Conservation (phyloP, 2,797 vertebrate genomes). For the Adrianichthys oophorus region DNA sequence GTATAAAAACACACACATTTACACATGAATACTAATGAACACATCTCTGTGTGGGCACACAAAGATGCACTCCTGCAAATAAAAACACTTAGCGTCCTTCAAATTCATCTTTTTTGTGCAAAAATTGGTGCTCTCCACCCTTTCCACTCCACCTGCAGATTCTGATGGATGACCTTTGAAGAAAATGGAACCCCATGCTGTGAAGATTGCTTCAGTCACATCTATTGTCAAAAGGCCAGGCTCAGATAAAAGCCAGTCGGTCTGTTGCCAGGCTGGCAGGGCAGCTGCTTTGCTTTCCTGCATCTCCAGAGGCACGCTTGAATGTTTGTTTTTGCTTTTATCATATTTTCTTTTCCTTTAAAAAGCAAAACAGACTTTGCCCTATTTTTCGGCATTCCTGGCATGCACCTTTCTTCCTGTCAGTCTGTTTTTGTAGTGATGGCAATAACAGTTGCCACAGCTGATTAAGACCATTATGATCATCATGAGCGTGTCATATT, state of each 20-base stretch:
- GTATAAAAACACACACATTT: slow-evolving; percentile 24
- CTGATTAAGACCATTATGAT: slow-evolving; percentile 29
- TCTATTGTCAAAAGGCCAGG: slow-evolving; percentile 65
- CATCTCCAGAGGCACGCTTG: slow-evolving; percentile 47
- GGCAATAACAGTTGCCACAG: slow-evolving; percentile 13
- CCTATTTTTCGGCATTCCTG: slow-evolving; percentile 42
- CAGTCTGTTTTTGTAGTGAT: slow-evolving; percentile 21
- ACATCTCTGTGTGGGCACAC: background rate
- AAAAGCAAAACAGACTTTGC: slow-evolving; percentile 27
- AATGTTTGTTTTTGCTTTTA: slow-evolving; percentile 50
- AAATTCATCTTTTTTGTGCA: slow-evolving; percentile 16
- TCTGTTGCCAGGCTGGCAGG: slow-evolving; percentile 54
- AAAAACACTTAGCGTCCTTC: slow-evolving; percentile 18
- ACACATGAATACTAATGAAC: slow-evolving; percentile 17
- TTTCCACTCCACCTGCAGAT: slow-evolving; percentile 31
- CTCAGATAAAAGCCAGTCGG: slow-evolving; percentile 55
- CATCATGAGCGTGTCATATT: slow-evolving; percentile 4
- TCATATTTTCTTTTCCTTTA: slow-evolving; percentile 11
- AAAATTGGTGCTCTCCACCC: slow-evolving; percentile 9
- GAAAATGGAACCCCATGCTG: slow-evolving; percentile 52
- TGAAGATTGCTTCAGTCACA: slow-evolving; percentile 59
- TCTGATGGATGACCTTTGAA: slow-evolving; percentile 63
- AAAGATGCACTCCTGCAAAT: slow-evolving; percentile 3
- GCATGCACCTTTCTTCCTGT: slow-evolving; percentile 26
- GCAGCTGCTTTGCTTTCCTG: slow-evolving; percentile 34